Percentiles rank a stretch among this genome's conserved stretches.
phyloP scores from a whole-genome alignment of 1,140 invertebrate genomes.

The Brachionus asplanchnoidis region DNA sequence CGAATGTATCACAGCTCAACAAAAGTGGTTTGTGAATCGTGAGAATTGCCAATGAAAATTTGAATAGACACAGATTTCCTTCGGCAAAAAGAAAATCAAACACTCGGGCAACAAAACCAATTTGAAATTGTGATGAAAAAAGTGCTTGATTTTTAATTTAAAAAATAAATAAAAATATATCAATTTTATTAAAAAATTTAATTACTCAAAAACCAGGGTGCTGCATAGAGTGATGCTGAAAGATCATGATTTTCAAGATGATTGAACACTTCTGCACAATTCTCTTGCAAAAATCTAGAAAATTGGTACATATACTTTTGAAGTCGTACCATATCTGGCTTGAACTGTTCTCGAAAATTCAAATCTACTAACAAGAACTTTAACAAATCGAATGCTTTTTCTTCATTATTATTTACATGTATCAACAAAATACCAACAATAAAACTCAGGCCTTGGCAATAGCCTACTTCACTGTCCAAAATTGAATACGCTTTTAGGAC shows the following conservation, averaged over 20 bases:
- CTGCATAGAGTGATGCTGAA: conserved; percentile 5
- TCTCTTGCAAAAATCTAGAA: not conserved
- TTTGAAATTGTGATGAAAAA: conserved; percentile 35
- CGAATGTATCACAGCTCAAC: conserved; percentile 22
- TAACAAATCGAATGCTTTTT: conserved; percentile 76
- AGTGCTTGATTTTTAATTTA: not conserved
- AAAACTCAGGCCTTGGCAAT: conserved; percentile 85
- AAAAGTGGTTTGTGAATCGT: conserved; percentile 22
- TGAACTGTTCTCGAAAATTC: conserved; percentile 76
- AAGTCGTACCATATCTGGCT: conserved; percentile 73
- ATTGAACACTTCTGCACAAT: not conserved
- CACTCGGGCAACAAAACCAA: conserved; percentile 22
- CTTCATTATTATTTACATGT: conserved; percentile 87
- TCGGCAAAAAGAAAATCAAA: conserved; percentile 31
- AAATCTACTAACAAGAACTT: conserved; percentile 84
- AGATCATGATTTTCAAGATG: conserved; percentile 12
- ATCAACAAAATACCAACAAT: conserved; percentile 84
- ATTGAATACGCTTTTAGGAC: conserved; percentile 73
- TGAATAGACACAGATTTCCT: not conserved
- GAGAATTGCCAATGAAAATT: conserved; percentile 4
- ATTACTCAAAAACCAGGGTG: conserved; percentile 22
- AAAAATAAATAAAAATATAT: not conserved
- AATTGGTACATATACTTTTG: conserved; percentile 22
- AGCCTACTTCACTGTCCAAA: conserved; percentile 84
- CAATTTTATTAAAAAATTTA: not conserved